These are phyloP conservation scores for Pteria penguin DNA, from an alignment of 2,888 invertebrate species.

Conservation along the genomic window DNA sequence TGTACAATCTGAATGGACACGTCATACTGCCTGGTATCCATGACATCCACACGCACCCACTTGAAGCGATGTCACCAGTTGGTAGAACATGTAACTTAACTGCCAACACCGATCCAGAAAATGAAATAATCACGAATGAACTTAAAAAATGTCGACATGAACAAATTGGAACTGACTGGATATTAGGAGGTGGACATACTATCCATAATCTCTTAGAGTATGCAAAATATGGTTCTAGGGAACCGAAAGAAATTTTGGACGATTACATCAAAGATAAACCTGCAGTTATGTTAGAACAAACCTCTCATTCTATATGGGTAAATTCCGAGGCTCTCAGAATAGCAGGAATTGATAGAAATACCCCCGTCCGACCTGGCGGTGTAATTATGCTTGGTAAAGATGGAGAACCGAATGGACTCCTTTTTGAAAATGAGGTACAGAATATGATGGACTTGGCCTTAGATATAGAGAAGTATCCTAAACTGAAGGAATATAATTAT, in stretches of 20 bases:
- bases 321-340: constrained; percentile 43
- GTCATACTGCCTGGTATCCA: constrained; percentile 44
- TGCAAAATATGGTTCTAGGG: constrained; percentile 13
- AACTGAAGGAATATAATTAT: constrained; percentile 31
- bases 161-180: constrained; percentile 35
- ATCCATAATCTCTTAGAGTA: constrained; percentile 33
- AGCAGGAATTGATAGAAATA: constrained; percentile 27
- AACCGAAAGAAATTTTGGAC: constrained; percentile 44
- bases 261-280: constrained; percentile 28
- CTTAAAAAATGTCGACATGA: constrained; percentile 10
- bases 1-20: constrained; percentile 24
- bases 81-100: constrained; percentile 27
- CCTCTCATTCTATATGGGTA: constrained; percentile 53
- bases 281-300: constrained; percentile 46
- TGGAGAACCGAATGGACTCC: constrained; percentile 46
- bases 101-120: not conserved
- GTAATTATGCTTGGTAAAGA: constrained; percentile 43
- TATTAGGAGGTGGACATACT: constrained; percentile 44
- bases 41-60: constrained; percentile 49
- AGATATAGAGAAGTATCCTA: constrained; percentile 17
- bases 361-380: constrained; percentile 31
- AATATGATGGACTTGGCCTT: constrained; percentile 42
- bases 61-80: constrained; percentile 34
- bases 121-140: not conserved
- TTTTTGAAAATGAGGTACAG: constrained; percentile 46